A percentile compares a stretch with the other conserved stretches of the same genome.
phyloP scores from a whole-genome alignment of 2,113 vertebrate genomes.

The Zosterops japonicus region DNA sequence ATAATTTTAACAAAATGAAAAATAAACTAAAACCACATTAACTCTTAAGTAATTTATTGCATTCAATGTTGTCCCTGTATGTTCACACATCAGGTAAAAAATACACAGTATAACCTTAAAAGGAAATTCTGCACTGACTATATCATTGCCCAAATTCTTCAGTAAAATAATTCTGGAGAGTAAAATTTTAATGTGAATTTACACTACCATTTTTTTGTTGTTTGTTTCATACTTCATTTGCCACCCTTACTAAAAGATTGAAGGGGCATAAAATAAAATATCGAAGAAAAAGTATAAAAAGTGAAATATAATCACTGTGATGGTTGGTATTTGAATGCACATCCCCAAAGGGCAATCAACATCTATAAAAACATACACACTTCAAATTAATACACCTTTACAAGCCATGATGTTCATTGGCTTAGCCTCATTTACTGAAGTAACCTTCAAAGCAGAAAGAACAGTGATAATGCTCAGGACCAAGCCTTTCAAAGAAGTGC shows the following conservation, averaged over 20 bases:
- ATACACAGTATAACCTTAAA: neutral
- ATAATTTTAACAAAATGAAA: neutral
- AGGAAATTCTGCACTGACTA: neutral
- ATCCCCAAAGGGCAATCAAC: neutral
- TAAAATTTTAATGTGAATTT: neutral
- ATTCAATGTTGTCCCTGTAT: neutral
- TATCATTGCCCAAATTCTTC: neutral
- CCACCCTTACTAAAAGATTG: neutral
- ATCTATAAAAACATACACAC: neutral
- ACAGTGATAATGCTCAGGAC: neutral
- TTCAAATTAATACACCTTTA: neutral
- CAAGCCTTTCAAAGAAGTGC: neutral
- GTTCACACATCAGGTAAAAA: neutral
- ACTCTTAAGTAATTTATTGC: neutral
- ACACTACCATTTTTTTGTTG: neutral
- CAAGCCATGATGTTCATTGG: neutral
- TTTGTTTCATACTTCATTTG: neutral
- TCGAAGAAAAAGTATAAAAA: neutral
- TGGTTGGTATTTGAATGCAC: neutral
- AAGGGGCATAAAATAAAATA: neutral
- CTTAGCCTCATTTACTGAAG: neutral
- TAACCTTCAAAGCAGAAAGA: neutral
- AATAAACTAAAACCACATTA: neutral
- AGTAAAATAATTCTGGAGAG: neutral
- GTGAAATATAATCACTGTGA: neutral